A percentile compares a stretch with the other conserved stretches of the same genome.
Conservation (phyloP, 2,113 vertebrate species). For the Phycodurus eques region DNA sequence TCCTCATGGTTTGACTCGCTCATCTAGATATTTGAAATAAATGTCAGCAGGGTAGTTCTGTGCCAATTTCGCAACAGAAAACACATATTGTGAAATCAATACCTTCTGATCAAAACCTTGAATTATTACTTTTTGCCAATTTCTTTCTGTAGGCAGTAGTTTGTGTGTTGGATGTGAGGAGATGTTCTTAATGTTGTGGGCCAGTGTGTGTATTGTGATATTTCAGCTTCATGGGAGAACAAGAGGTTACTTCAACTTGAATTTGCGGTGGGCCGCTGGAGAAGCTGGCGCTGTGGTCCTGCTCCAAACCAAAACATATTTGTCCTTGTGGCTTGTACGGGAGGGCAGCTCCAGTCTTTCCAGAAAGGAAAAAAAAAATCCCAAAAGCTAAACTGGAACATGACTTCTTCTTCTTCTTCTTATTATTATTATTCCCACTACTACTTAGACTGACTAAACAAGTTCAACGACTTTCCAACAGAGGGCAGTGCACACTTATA, state of each 20-base stretch:
- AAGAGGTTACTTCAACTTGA: neutral
- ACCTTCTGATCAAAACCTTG: neutral
- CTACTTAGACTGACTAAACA: neutral
- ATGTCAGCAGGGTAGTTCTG: too few species aligned
- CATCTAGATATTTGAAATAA: too few species aligned
- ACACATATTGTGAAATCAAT: neutral
- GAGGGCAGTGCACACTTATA: slow-evolving; percentile 39
- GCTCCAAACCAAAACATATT: slow-evolving; percentile 8
- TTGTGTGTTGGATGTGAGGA: neutral
- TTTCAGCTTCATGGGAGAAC: neutral
- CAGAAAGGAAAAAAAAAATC: neutral
- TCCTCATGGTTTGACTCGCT: neutral
- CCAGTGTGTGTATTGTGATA: neutral
- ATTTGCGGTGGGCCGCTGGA: slow-evolving; percentile 7
- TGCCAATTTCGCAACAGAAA: too few species aligned
- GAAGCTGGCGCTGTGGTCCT: neutral
- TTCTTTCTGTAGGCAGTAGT: neutral
- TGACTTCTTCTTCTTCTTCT: neutral
- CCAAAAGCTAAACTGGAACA: neutral
- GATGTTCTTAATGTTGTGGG: neutral
- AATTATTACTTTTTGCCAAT: neutral
- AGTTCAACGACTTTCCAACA: slow-evolving; percentile 31
- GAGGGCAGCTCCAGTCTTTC: neutral
- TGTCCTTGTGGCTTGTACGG: slow-evolving; percentile 6
- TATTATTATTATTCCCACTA: neutral